These are phyloP conservation scores for Eurosta solidaginis DNA, from an alignment of 1,140 invertebrate species.

Conservation along the genomic window DNA sequence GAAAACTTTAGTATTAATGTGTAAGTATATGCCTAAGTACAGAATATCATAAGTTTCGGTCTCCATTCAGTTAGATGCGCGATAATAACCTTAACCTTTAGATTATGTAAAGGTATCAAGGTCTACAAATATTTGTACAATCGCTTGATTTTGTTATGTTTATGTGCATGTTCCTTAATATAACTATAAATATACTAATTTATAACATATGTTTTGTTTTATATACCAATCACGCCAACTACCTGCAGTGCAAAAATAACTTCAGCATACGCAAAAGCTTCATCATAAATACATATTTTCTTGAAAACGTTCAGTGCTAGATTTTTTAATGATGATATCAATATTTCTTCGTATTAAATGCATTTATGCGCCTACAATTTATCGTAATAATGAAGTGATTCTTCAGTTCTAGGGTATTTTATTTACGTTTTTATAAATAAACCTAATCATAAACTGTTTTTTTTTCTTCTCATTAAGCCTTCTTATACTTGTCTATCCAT, in stretches of 20 bases:
- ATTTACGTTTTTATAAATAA: slow-evolving; percentile 50
- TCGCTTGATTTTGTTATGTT: too few species aligned
- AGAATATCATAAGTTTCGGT: too few species aligned
- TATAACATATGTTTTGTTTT: too few species aligned
- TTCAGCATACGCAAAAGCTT: not conserved
- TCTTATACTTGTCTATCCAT: slow-evolving; percentile 22
- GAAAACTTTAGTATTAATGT: too few species aligned
- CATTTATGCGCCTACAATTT: slow-evolving; percentile 5
- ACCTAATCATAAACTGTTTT: slow-evolving; percentile 57
- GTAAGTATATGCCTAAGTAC: too few species aligned
- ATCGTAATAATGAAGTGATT: not conserved
- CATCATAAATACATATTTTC: too few species aligned
- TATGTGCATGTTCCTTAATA: too few species aligned
- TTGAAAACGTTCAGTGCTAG: not conserved
- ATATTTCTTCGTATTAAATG: not conserved
- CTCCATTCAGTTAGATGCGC: too few species aligned
- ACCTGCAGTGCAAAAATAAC: not conserved
- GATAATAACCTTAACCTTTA: too few species aligned
- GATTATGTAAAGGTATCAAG: too few species aligned
- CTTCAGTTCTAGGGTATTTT: not conserved
- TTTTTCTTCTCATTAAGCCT: slow-evolving; percentile 39
- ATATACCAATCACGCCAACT: not conserved
- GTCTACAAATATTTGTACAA: too few species aligned
- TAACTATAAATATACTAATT: too few species aligned
- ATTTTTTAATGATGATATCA: not conserved